These are phyloP conservation scores for Stenodera caucasica DNA, from an alignment of 2,888 invertebrate species.

Conservation along the genomic window DNA sequence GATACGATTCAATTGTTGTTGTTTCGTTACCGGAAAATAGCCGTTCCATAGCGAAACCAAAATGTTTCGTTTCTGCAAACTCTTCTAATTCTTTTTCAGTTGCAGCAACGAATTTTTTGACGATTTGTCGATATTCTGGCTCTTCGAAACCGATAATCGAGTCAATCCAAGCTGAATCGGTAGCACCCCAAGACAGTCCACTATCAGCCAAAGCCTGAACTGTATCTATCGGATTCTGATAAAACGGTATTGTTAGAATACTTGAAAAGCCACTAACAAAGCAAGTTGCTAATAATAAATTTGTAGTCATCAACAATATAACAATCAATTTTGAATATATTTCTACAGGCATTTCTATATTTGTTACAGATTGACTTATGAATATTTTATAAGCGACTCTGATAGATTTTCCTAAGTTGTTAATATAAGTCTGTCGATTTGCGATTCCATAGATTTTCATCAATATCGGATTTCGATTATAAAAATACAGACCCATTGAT, in stretches of 20 bases:
- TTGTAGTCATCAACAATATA: constrained; percentile 55
- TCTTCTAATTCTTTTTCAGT: neutral
- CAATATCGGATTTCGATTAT: neutral
- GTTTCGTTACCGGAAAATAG: too few species aligned
- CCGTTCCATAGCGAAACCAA: neutral
- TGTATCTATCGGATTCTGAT: constrained; percentile 62
- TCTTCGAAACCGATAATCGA: constrained; percentile 51
- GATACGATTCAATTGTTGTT: neutral
- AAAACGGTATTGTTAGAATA: constrained; percentile 65
- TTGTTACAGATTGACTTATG: neutral
- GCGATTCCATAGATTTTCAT: neutral
- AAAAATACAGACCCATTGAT: neutral
- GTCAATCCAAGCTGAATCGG: constrained; percentile 67
- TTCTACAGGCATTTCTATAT: constrained; percentile 48
- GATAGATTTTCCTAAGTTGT: neutral
- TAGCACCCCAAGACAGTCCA: constrained; percentile 63
- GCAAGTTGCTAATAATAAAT: constrained; percentile 64
- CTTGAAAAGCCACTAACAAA: constrained; percentile 69
- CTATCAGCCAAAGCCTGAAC: constrained; percentile 60
- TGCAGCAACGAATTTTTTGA: neutral
- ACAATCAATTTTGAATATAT: constrained; percentile 45
- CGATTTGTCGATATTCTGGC: neutral
- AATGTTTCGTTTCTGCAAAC: neutral
- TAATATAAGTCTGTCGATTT: neutral
- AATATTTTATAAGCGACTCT: neutral